These are phyloP conservation scores for Aphyosemion australe DNA, from an alignment of 2,113 vertebrate genomes.

Conservation along the genomic window DNA sequence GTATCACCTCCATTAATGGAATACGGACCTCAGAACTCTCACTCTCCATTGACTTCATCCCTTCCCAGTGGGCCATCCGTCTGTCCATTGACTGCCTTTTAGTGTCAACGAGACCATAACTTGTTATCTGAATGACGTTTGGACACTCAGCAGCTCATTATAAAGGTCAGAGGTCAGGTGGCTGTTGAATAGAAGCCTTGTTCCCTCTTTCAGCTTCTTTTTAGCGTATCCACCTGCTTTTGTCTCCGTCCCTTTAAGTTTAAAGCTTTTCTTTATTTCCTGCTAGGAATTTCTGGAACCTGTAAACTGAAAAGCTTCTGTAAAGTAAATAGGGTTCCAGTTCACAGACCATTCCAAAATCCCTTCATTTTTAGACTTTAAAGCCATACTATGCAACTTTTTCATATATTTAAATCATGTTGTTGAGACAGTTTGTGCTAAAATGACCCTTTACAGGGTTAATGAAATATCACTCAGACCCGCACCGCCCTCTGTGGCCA, in stretches of 20 bases:
- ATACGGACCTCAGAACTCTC: slow-evolving; percentile 56
- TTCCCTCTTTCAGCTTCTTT: slow-evolving; percentile 13
- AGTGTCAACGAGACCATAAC: slow-evolving; percentile 67
- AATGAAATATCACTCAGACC: too few relatives aligned
- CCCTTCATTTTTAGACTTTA: too few relatives aligned
- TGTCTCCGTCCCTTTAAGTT: slow-evolving; percentile 1
- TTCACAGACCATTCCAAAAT: too few relatives aligned
- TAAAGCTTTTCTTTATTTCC: not conserved
- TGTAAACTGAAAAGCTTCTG: not conserved
- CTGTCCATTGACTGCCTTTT: slow-evolving; percentile 74
- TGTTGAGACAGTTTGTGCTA: too few relatives aligned
- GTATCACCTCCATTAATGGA: slow-evolving; percentile 70
- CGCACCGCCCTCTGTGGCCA: too few relatives aligned
- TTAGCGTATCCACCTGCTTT: slow-evolving; percentile 31
- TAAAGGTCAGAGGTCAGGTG: slow-evolving; percentile 59
- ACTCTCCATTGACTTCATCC: slow-evolving; percentile 64
- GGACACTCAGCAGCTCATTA: slow-evolving; percentile 68
- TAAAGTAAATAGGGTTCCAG: not conserved
- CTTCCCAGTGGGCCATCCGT: slow-evolving; percentile 69
- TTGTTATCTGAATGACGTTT: slow-evolving; percentile 66
- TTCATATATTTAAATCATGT: too few relatives aligned
- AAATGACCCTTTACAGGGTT: too few relatives aligned
- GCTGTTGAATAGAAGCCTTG: slow-evolving; percentile 54
- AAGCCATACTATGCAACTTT: too few relatives aligned
- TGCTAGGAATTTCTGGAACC: too few relatives aligned